Evolutionary conservation across 1,140 invertebrate genomes (phyloP).

Genomic region (Brevipalpus yothersi): DNA sequence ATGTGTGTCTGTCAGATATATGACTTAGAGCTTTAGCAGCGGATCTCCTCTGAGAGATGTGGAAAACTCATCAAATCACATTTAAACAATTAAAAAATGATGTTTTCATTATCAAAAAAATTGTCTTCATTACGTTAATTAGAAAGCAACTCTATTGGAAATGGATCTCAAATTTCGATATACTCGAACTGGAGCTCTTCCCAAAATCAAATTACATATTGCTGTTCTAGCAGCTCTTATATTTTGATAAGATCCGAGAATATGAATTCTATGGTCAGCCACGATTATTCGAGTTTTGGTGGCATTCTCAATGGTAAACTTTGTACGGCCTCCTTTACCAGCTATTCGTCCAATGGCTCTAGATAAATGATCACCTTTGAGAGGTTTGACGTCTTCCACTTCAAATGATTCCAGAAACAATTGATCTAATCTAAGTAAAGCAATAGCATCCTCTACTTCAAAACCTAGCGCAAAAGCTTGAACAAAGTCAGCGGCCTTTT

Average conservation of each 20-base stretch:
- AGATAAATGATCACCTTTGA: conserved; percentile 85
- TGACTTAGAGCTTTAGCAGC: too few relatives aligned
- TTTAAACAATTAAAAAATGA: background rate
- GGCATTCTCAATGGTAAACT: conserved; percentile 96
- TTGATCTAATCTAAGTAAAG: conserved; percentile 80
- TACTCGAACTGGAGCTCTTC: conserved; percentile 19
- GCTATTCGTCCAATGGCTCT: conserved; percentile 86
- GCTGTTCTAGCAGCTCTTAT: conserved; percentile 79
- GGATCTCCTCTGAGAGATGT: too few relatives aligned
- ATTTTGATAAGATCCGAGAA: conserved; percentile 91
- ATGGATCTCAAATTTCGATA: background rate
- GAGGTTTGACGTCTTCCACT: conserved; percentile 78
- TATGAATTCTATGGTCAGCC: conserved; percentile 85
- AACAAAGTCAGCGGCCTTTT: conserved; percentile 95
- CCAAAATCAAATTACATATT: conserved; percentile 92
- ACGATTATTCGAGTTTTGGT: conserved; percentile 95
- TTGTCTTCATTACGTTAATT: background rate
- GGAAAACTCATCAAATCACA: too few relatives aligned
- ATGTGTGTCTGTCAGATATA: too few relatives aligned
- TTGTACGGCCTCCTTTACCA: conserved; percentile 88
- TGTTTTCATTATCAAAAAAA: background rate
- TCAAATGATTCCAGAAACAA: conserved; percentile 93
- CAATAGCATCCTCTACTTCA: conserved; percentile 87
- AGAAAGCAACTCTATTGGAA: background rate
- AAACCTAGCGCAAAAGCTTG: conserved; percentile 89